These are phyloP conservation scores for Cremastinae sp. DNA, from an alignment of 2,888 invertebrate species.

Conservation along the genomic window DNA sequence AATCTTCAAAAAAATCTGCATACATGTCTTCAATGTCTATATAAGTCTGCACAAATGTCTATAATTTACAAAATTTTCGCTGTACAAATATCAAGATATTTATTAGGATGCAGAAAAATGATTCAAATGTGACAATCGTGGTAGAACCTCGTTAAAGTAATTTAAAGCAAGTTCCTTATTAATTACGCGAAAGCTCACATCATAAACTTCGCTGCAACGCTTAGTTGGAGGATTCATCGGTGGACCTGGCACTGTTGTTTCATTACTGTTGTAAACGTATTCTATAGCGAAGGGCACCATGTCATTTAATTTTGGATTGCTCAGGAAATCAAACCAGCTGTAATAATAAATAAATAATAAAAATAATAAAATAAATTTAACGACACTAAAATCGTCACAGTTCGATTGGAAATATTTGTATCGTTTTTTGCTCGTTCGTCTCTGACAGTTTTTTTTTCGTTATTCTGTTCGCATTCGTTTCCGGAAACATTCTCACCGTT, in stretches of 20 bases:
- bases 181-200: constrained; percentile 75
- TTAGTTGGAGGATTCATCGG: constrained; percentile 81
- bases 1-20: neutral
- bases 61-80: too few relatives aligned
- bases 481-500: constrained; percentile 76
- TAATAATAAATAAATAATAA: constrained; percentile 66
- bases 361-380: too few relatives aligned
- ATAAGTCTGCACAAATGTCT: too few relatives aligned
- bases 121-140: constrained; percentile 17
- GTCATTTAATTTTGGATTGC: constrained; percentile 81
- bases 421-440: too few relatives aligned
- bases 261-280: constrained; percentile 81
- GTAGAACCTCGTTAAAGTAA: too few relatives aligned
- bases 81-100: too few relatives aligned
- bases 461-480: neutral
- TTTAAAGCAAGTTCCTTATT: too few relatives aligned
- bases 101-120: constrained; percentile 17
- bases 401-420: too few relatives aligned
- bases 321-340: constrained; percentile 86
- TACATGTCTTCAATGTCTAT: too few relatives aligned
- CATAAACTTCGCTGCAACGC: constrained; percentile 84
- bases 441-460: too few relatives aligned
- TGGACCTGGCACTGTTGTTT: constrained; percentile 74
- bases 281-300: constrained; percentile 85
- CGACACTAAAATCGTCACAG: too few relatives aligned